Evolutionary conservation across 2,888 invertebrate species (phyloP), one percentile per base, ranked within the genome.

Genomic region (Capitulum mitella): DNA sequence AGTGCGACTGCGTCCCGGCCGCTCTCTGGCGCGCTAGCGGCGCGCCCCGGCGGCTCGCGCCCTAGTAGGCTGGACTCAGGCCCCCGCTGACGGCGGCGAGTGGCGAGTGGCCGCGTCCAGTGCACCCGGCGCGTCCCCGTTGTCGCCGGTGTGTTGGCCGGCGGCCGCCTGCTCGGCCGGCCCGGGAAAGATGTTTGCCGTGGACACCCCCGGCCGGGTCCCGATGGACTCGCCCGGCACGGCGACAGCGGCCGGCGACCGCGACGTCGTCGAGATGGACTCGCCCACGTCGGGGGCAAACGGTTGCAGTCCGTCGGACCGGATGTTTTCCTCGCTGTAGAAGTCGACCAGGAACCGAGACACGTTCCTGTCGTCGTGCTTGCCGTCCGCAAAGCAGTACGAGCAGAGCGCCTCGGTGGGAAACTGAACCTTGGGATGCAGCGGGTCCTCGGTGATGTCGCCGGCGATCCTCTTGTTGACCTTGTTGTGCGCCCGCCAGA

Each of bases 401-500:
- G 90, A 87, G 85, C 98, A 98, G 79, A 89, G 87, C 6, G 85
- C 83, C 2, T 85, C 84, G 82, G 90, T 82, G 0, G 99, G 99
- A 85, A 94, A 99, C 85, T 94, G 94, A 79, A 92, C 87, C 86
- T 99, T 99, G 0, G 93, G 95, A 86, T 92, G 91, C 78, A 89
- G 86, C 0, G 97, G 95, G 87, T 99, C 98, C 86, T 98, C 97
- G 1, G 95, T 93, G 5, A 87, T 82, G 85, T 97, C 95, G 0
- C 94, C 93, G 37, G 93, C 89, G 40, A 99, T 87, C 82, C 98
- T 89, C 81, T 91, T 87, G 85, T 99, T 99, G 0, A 95, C 98
- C 86, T 91, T 91, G 85, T 98, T 98, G 85, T 98, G 98, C 0
- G 94, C 93, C 83, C 89, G 89, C 98, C 98, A 98, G 37, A 98